Evolutionary conservation across 2,888 invertebrate genomes (phyloP), one percentile per base, ranked within the genome.

Genomic region (Byasa hedistus): DNA sequence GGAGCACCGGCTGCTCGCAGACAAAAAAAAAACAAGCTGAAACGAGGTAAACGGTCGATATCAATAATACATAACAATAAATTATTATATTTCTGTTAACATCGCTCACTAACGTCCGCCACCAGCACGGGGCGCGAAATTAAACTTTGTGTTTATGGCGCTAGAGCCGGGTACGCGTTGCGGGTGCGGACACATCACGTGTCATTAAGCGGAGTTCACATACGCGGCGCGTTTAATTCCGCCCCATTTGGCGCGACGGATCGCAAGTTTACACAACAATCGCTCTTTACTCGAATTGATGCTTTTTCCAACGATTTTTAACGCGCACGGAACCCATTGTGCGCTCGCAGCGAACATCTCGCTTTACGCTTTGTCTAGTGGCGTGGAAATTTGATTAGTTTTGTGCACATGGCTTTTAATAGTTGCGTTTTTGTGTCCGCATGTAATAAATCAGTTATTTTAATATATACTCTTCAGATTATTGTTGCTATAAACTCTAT

Each of bases 311-410:
- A 78, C 79, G 79, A 83, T 86, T 87, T 89, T 89, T 82, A 85
- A 86, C 85, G 84, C 84, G 81, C 78, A 77, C 79, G 79, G 84
- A 82, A 77, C 70, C 75, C 74, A 80, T 88, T 86, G 86, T 84
- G 73, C 73, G 65, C 71, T 72, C 76, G 78, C 71, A 72, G 80
- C 79, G 74, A 80, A 76, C 76, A 75, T 76, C 67, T 66, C 72
- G 76, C 77, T 79, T 78, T 79, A 77, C 82, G 71, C 75, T 76
- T 77, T 82, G 83, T 80, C 76, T 80, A 82, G 76, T 83, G 81
- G 88, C 82, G 89, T 89, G 87, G 87, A 91, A 90, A 89, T 89
- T 89, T 82, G 82, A 89, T 89, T 87, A 85, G 87, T 84, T 86
- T 85, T 86, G 77, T 78, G 83, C 88, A 88, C 84, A 89, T 88